Base-by-base conservation (phyloP, 2,888 invertebrate species). In the Neoscelio sp. region DNA sequence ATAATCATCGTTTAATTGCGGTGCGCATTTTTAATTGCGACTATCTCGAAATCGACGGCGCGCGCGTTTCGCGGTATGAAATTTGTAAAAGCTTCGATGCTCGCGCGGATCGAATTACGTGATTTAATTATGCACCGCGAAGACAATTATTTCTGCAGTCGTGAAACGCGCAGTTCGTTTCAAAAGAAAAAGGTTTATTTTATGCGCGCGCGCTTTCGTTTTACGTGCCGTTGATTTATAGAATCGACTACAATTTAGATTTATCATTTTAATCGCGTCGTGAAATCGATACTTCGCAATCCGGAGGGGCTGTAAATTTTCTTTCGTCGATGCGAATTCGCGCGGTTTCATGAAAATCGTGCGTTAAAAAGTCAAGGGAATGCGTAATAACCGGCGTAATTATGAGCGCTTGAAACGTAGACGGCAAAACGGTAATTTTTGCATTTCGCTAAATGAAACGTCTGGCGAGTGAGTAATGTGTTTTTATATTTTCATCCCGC, bases 201-300 rank as follows among this genome's bases (percentile, higher is more conserved):
- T 52, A 52, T 23, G 23, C 10, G 17, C 12, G 46, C 71, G 28
- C 15, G 33, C 20, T 33, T 64, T 62, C 54, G 35, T 48, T 73
- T 64, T 56, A 73, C 64, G 56, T 46, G 42, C 18, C 26, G 13
- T 12, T 74, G 65, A 74, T 74, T 74, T 58, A 74, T 65, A 23
- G 42, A 46, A 74, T 50, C 58, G 50, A 48, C 33, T 42, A 58
- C 58, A 74, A 74, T 74, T n/a, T 65, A 58, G 58, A 74, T 74
- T 74, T 74, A 74, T 74, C 74, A 74, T 74, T 74, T 50, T 56
- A 74, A 74, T 74, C 74, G 65, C 30, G 5, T 46, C 23, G 60
- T 46, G 67, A 30, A 62, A 75, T 75, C 75, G 67, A 75, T 75
- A 75, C 75, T 18, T 12, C 23, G 65, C 42, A 23, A 15, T 44